phyloP scores from a whole-genome alignment of 2,888 invertebrate species.

The Omphaloscelis lunosa region DNA sequence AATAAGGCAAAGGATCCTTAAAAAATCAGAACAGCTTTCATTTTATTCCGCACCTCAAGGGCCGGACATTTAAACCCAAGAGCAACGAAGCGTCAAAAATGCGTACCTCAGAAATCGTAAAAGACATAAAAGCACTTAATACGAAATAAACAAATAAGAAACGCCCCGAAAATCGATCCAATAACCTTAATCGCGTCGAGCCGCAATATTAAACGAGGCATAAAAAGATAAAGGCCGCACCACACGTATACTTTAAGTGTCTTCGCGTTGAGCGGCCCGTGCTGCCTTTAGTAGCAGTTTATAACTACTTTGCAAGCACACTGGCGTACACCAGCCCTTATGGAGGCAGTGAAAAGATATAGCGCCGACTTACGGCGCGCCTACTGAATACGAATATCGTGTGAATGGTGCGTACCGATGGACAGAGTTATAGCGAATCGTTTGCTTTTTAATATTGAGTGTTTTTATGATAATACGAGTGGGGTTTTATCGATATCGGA shows the following conservation, averaged over 20 bases:
- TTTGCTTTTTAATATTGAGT: slow-evolving; percentile 85
- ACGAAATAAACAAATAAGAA: slow-evolving; percentile 74
- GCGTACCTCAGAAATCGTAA: slow-evolving; percentile 65
- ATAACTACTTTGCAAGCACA: slow-evolving; percentile 84
- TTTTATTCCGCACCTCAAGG: slow-evolving; percentile 1
- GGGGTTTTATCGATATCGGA: slow-evolving; percentile 75
- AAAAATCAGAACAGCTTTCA: slow-evolving; percentile 7
- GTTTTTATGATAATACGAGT: slow-evolving; percentile 80
- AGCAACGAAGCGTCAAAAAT: slow-evolving; percentile 64
- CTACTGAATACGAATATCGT: slow-evolving; percentile 85
- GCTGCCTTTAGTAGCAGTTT: slow-evolving; percentile 80
- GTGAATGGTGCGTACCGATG: slow-evolving; percentile 78
- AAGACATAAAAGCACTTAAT: slow-evolving; percentile 72
- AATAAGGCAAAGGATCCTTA: background rate
- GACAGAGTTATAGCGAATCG: slow-evolving; percentile 80
- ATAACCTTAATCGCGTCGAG: slow-evolving; percentile 75
- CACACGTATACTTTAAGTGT: slow-evolving; percentile 78
- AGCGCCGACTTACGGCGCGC: slow-evolving; percentile 77
- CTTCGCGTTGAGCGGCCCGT: slow-evolving; percentile 70
- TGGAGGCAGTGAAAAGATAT: slow-evolving; percentile 87
- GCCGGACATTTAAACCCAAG: slow-evolving; percentile 55
- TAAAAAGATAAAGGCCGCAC: slow-evolving; percentile 77
- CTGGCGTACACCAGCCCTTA: slow-evolving; percentile 79
- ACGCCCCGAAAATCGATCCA: slow-evolving; percentile 74
- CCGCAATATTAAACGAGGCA: slow-evolving; percentile 76